These are phyloP conservation scores for Erpetoichthys calabaricus DNA, from an alignment of 2,797 vertebrate species.

Conservation along the genomic window DNA sequence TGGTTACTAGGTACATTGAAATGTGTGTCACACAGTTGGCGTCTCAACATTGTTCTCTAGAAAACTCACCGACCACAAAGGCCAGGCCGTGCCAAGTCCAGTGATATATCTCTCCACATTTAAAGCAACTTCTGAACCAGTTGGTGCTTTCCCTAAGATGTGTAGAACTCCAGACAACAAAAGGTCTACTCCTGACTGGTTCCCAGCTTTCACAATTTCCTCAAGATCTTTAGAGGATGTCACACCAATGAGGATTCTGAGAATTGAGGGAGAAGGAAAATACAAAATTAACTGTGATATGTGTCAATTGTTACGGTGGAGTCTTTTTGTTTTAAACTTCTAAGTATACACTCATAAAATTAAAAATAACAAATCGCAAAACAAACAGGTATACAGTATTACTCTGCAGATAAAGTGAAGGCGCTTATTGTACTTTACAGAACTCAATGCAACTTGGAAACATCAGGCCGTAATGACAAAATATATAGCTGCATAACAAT, in stretches of 20 bases:
- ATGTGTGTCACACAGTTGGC: no score
- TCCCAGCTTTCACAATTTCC: constrained; percentile 29
- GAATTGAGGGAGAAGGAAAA: constrained; percentile 3
- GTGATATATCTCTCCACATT: constrained; percentile 33
- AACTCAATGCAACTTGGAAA: no score
- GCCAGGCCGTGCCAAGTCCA: constrained; percentile 16
- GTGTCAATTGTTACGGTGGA: no score
- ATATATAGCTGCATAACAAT: no score
- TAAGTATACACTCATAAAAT: no score
- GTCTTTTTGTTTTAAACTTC: no score
- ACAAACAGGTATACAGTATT: no score
- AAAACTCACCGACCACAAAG: constrained; percentile 29
- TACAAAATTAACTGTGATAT: background rate
- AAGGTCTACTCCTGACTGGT: constrained; percentile 35
- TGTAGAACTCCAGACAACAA: constrained; percentile 41
- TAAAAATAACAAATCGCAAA: no score
- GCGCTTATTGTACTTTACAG: no score
- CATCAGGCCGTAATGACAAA: no score
- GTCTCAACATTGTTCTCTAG: background rate
- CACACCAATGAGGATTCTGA: constrained; percentile 55
- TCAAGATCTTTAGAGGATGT: background rate
- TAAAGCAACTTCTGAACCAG: constrained; percentile 6
- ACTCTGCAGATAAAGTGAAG: no score
- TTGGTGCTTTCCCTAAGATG: background rate
- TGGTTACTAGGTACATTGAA: no score